These are phyloP conservation scores for Leptoteleia sp. DNA, from an alignment of 1,140 invertebrate genomes.

Conservation along the genomic window DNA sequence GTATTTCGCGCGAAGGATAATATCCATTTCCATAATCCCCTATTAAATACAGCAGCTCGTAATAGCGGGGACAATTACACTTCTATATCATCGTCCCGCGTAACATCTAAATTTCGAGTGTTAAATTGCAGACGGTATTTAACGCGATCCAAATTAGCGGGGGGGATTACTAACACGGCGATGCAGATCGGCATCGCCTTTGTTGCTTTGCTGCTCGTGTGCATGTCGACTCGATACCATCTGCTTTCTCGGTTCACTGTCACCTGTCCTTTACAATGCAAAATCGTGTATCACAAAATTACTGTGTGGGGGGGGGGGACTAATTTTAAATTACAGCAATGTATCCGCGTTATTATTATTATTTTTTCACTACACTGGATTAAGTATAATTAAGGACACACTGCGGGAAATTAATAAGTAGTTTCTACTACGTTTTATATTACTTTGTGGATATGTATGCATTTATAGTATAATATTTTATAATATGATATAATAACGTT, in stretches of 20 bases:
- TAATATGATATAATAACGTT: too few species aligned
- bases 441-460: too few species aligned
- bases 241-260: slow-evolving; percentile 5
- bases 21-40: slow-evolving; percentile 65
- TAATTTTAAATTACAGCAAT: too few species aligned
- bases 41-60: slow-evolving; percentile 61
- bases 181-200: slow-evolving; percentile 45
- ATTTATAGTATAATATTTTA: too few species aligned
- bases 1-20: slow-evolving; percentile 41
- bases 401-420: too few species aligned
- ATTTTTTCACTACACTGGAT: too few species aligned
- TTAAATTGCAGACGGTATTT: slow-evolving; percentile 62
- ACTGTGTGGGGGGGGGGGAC: too few species aligned
- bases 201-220: slow-evolving; percentile 15
- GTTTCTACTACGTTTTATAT: too few species aligned
- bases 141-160: slow-evolving; percentile 55
- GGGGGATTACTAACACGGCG: slow-evolving; percentile 40
- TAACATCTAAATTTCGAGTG: slow-evolving; percentile 63
- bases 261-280: slow-evolving; percentile 3
- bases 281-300: too few species aligned
- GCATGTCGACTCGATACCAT: slow-evolving; percentile 36
- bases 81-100: slow-evolving; percentile 60
- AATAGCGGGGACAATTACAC: slow-evolving; percentile 64
- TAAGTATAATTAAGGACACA: too few species aligned
- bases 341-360: too few species aligned